Evolutionary conservation across 2,888 invertebrate species (phyloP).

Genomic region (Cheilosia urbana): DNA sequence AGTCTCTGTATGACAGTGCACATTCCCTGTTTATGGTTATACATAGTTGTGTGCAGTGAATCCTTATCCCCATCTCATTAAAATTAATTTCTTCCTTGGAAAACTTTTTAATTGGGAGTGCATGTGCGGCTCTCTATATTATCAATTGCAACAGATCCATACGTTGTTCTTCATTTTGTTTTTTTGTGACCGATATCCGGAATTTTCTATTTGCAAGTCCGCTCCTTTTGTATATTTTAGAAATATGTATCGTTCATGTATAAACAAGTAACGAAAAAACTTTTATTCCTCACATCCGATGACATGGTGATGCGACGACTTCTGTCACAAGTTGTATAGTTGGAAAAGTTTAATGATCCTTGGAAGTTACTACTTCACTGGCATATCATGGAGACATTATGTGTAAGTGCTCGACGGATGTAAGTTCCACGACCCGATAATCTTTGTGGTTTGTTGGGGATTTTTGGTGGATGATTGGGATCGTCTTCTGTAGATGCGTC

Average conservation of each 20-base stretch:
- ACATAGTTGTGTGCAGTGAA: background rate
- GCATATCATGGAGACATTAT: slow-evolving; percentile 3
- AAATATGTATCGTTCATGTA: slow-evolving; percentile 4
- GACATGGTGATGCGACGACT: slow-evolving; percentile 33
- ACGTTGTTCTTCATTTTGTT: slow-evolving; percentile 30
- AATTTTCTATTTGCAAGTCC: slow-evolving; percentile 18
- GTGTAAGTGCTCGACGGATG: slow-evolving; percentile 26
- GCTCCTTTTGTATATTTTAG: slow-evolving; percentile 3
- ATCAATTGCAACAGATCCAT: slow-evolving; percentile 16
- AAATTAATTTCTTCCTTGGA: slow-evolving; percentile 17
- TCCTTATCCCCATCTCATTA: slow-evolving; percentile 18
- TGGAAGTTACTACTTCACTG: slow-evolving; percentile 51
- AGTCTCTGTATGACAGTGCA: background rate
- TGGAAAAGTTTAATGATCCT: slow-evolving; percentile 68
- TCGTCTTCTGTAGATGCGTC: background rate
- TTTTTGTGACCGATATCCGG: slow-evolving; percentile 59
- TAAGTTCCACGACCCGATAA: slow-evolving; percentile 29
- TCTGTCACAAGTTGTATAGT: slow-evolving; percentile 25
- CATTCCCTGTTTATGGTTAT: no score
- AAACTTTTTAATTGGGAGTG: slow-evolving; percentile 65
- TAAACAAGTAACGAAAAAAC: slow-evolving; percentile 60
- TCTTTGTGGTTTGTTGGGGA: background rate
- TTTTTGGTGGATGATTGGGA: background rate
- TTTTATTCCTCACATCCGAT: slow-evolving; percentile 44
- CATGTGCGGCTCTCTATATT: slow-evolving; percentile 29